These are phyloP conservation scores for Morone chrysops DNA, from an alignment of 2,113 vertebrate species.

Conservation along the genomic window DNA sequence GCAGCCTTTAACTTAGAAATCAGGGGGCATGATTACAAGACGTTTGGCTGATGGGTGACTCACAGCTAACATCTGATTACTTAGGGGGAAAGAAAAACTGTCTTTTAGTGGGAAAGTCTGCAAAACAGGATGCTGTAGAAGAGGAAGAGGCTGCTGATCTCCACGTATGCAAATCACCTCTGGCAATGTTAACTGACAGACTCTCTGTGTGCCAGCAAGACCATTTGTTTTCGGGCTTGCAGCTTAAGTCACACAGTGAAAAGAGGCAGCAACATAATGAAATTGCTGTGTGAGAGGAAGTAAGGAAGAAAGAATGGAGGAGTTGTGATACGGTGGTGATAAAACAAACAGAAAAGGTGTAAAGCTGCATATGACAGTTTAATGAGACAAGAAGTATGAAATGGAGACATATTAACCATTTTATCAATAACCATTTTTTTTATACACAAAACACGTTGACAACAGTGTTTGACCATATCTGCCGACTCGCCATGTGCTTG, in stretches of 20 bases:
- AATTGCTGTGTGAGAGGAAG: slow-evolving; percentile 16
- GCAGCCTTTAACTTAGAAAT: neutral
- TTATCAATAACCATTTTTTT: neutral
- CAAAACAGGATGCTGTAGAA: slow-evolving; percentile 31
- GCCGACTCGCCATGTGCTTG: neutral
- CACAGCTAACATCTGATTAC: neutral
- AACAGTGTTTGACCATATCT: neutral
- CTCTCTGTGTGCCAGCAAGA: slow-evolving; percentile 51
- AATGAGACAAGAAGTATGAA: neutral
- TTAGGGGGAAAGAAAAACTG: neutral
- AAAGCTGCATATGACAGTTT: neutral
- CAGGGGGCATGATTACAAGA: neutral
- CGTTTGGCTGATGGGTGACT: neutral
- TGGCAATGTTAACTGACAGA: slow-evolving; percentile 33
- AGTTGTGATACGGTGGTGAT: neutral
- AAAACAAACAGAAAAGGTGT: neutral
- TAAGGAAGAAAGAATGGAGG: neutral
- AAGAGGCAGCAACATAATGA: slow-evolving; percentile 20
- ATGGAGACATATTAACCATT: neutral
- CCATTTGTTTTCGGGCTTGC: slow-evolving; percentile 58
- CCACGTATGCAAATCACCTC: slow-evolving; percentile 26
- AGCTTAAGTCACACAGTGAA: slow-evolving; percentile 43
- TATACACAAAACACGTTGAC: neutral
- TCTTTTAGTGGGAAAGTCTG: neutral
- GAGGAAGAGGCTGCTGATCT: slow-evolving; percentile 34